Percentiles rank a stretch among this genome's conserved stretches.
phyloP scores from a whole-genome alignment of 2,113 vertebrate species.

The Cygnus atratus region DNA sequence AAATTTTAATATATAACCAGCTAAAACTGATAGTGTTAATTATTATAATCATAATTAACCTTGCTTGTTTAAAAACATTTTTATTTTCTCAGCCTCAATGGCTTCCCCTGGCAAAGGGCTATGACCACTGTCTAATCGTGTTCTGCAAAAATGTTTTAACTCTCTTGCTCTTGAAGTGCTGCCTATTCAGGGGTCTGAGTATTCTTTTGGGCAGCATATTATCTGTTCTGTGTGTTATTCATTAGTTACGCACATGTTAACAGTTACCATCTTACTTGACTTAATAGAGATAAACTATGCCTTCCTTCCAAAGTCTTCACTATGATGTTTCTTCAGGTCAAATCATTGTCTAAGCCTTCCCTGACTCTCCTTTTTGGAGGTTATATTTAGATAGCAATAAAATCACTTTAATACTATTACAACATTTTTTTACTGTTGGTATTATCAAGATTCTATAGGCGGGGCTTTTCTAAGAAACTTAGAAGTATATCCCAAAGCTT shows the following conservation, averaged over 20 bases:
- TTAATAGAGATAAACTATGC: neutral
- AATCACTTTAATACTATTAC: neutral
- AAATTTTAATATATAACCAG: neutral
- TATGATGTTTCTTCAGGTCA: neutral
- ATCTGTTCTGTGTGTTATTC: neutral
- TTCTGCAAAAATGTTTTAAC: neutral
- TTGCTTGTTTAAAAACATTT: neutral
- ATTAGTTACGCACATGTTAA: neutral
- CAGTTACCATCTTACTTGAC: neutral
- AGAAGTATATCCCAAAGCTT: neutral
- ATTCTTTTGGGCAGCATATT: neutral
- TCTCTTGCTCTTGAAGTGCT: neutral
- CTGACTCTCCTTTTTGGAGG: accelerated
- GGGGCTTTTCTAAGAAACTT: neutral
- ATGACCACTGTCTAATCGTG: neutral
- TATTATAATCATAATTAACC: neutral
- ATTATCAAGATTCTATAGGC: neutral
- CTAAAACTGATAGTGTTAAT: neutral
- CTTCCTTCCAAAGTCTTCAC: neutral
- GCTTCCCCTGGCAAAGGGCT: neutral
- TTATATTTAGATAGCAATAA: neutral
- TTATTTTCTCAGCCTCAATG: neutral
- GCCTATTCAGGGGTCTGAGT: neutral
- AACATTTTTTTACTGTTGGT: neutral
- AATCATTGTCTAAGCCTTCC: neutral